phyloP scores from a whole-genome alignment of 1,140 invertebrate genomes.

The Macrocentrus cingulum region DNA sequence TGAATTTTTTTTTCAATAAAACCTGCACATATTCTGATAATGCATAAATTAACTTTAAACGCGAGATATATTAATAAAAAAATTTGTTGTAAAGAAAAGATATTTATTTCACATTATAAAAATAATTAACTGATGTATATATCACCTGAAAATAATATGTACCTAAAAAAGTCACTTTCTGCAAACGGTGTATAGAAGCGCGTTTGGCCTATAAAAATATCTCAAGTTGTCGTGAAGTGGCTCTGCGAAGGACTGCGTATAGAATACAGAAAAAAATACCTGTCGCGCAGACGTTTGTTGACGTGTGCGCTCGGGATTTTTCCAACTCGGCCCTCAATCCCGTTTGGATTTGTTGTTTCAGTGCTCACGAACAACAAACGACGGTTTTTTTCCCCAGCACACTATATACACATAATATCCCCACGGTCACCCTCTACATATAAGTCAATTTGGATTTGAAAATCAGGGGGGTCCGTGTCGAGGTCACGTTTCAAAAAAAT shows the following conservation, averaged over 20 bases:
- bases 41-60: too few species aligned
- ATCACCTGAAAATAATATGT: too few species aligned
- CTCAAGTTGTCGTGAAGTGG: background rate
- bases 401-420: too few species aligned
- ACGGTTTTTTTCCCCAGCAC: slow-evolving; percentile 14
- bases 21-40: too few species aligned
- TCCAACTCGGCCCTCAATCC: background rate
- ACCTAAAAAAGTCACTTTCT: too few species aligned
- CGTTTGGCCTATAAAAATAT: slow-evolving; percentile 27
- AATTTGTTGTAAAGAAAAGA: too few species aligned
- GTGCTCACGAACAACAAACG: slow-evolving; percentile 42
- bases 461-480: slow-evolving; percentile 38
- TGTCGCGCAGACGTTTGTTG: slow-evolving; percentile 11
- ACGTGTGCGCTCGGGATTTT: background rate
- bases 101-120: too few species aligned
- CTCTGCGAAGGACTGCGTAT: background rate
- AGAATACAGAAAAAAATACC: slow-evolving; percentile 30
- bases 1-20: too few species aligned
- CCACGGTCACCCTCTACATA: slow-evolving; percentile 12
- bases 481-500: slow-evolving; percentile 47
- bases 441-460: slow-evolving; percentile 41
- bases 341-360: slow-evolving; percentile 43
- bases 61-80: too few species aligned
- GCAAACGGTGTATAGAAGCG: too few species aligned
- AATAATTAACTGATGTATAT: too few species aligned